Base-by-base conservation (phyloP, 2,797 vertebrate species). In the Sebastes taczanowskii region DNA sequence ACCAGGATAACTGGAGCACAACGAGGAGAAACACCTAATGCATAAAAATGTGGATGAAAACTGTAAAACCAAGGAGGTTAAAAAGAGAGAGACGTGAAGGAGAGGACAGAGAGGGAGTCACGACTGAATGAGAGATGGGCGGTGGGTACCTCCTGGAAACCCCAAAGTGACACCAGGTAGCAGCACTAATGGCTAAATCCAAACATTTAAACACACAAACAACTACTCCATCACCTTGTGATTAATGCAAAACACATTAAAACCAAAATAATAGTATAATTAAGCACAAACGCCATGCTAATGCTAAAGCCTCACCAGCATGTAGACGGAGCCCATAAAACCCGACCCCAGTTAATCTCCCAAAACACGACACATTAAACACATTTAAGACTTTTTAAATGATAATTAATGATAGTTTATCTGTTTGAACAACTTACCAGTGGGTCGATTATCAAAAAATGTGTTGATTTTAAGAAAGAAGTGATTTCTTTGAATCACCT, bases 401-500 rank as follows among this genome's bases (percentile, higher is more conserved):
- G 2, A 0, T 1, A 3, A 46, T 3, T 0, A 1, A 0, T 1
- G 1, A 6, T 0, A 2, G 1, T 5, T 16, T 4, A 11, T 7
- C 1, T 0, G 1, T n/a, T 0, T 55, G 0, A 20, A 11, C 0
- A 35, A 89, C 94, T 93, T 71, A 95, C 94, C 94, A 34, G 87
- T 10, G 84, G 77, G 75, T 86, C 76, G 76, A 74, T 83, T 78
- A 80, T 86, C 86, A 85, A 84, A 88, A 88, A 81, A 22, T 6
- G 10, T 3, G 81, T 59, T 14, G 76, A 42, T 77, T 73, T 59
- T 42, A 42, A 42, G 34, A 80, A 90, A 74, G 42, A 32, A 83
- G 84, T 87, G 86, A 76, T 81, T 74, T 86, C 71, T 83, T 16
- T 42, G 67, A 85, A 84, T 79, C 81, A 80, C 86, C 86, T 78